Evolutionary conservation across 2,113 vertebrate genomes (phyloP), one percentile per base, ranked within the genome.

Genomic region (Limanda limanda): DNA sequence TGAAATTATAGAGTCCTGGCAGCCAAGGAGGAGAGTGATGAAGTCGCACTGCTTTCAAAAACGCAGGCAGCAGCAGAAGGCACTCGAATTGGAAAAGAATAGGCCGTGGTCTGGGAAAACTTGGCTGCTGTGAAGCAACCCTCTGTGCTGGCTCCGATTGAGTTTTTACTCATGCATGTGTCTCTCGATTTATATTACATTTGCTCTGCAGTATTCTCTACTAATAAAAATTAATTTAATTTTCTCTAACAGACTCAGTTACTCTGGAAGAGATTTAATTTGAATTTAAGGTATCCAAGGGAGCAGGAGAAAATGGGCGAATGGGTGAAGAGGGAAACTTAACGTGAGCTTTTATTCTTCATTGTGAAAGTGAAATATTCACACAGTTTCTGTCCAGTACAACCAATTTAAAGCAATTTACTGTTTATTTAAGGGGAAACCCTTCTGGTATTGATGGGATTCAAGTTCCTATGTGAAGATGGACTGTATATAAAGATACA

Each of bases 101-200:
- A 68, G 69, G 62, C 61, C 42, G 40, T 56, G 63, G 52, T 84
- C 66, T 77, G 71, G 63, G 37, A 82, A 83, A 86, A 63, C 51
- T 54, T 54, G 51, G 81, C 85, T 74, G 57, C 56, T 35, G 75
- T 63, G 24, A 45, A 70, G 42, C 73, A 76, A 61, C 78, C 64
- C 75, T 80, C 55, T 76, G 68, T 78, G 55, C 81, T 77, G 71
- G 82, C 85, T 83, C 17, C 3, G 51, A 74, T 23, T 21, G 48
- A 76, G 21, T 35, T n/a, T 67, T 67, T 63, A 7, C 56, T 85
- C 54, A 54, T 27, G 59, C 83, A 71, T 20, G 48, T 55, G 57
- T 42, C 74, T 66, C 20, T 14, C 15, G 6, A 51, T 82, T 67
- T 80, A 20, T 70, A 59, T 56, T 47, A 65, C 15, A 58, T 60